Conservation (phyloP, 2,888 invertebrate genomes). For the Vannuccia rotundouncinata region DNA sequence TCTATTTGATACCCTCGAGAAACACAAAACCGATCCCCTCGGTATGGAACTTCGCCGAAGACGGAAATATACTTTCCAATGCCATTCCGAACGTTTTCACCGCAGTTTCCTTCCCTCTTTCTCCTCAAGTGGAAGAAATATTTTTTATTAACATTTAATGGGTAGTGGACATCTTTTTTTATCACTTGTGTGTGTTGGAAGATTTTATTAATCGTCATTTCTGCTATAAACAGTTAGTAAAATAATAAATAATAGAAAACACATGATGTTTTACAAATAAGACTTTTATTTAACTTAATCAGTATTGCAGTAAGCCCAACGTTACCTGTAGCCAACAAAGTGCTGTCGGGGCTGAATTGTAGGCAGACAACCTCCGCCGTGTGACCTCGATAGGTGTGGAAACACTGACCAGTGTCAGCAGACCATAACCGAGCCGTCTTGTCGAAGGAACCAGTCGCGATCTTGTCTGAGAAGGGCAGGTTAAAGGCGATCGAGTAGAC, state of each 20-base stretch:
- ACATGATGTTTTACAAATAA: not conserved
- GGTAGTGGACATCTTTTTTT: no score
- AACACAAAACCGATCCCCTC: not conserved
- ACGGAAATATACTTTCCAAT: no score
- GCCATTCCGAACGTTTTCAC: no score
- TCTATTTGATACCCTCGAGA: no score
- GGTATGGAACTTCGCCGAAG: no score
- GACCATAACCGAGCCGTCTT: slow-evolving; percentile 57
- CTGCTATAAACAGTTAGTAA: no score
- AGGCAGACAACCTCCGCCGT: slow-evolving; percentile 56
- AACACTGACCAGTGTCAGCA: slow-evolving; percentile 55
- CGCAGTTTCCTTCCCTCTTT: no score
- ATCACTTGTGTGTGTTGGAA: no score
- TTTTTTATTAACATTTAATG: no score
- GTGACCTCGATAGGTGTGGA: slow-evolving; percentile 56
- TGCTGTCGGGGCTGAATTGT: slow-evolving; percentile 64
- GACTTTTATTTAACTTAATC: not conserved
- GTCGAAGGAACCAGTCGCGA: slow-evolving; percentile 57
- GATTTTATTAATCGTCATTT: no score
- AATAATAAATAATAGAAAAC: not conserved
- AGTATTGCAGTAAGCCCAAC: not conserved
- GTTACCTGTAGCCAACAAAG: slow-evolving; percentile 63
- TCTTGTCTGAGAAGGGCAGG: slow-evolving; percentile 53
- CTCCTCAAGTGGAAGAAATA: no score
- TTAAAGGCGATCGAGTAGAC: slow-evolving; percentile 74